phyloP scores from a whole-genome alignment of 2,113 vertebrate species.

The Lanius collurio region DNA sequence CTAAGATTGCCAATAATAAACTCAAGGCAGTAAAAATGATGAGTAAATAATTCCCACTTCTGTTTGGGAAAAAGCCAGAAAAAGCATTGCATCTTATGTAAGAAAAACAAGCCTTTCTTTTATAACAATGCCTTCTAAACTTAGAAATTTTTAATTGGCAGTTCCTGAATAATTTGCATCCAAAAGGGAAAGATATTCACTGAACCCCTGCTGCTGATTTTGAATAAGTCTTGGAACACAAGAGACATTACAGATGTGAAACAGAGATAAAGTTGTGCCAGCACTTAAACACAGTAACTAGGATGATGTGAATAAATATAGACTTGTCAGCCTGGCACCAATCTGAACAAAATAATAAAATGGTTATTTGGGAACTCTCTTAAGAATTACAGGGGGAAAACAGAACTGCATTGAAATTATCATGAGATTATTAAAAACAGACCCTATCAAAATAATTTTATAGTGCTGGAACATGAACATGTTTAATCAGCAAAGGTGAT shows the following conservation, averaged over 20 bases:
- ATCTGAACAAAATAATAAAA: conserved; percentile 22
- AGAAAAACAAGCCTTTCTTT: conserved; percentile 11
- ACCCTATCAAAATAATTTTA: not conserved
- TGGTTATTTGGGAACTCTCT: not conserved
- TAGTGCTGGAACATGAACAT: not conserved
- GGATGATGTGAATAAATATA: conserved; percentile 34
- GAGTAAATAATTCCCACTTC: conserved; percentile 2
- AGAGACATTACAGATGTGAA: conserved; percentile 32
- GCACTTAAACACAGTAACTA: conserved; percentile 2
- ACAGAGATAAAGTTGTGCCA: conserved; percentile 48
- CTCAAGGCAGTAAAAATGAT: not conserved
- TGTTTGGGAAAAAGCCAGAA: not conserved
- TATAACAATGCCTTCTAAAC: conserved; percentile 29
- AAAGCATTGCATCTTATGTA: not conserved
- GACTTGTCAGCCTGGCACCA: not conserved
- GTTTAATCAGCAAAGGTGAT: not conserved
- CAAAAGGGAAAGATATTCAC: conserved; percentile 30
- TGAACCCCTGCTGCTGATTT: conserved; percentile 30
- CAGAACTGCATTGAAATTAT: conserved; percentile 2
- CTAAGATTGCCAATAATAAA: not conserved
- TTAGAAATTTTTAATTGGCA: conserved; percentile 41
- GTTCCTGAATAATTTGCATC: conserved; percentile 18
- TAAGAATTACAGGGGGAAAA: not conserved
- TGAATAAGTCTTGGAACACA: conserved; percentile 37
- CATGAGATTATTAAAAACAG: not conserved